These are phyloP conservation scores for Aselliscus stoliczkanus DNA, from an alignment of 2,797 vertebrate genomes.

Conservation along the genomic window DNA sequence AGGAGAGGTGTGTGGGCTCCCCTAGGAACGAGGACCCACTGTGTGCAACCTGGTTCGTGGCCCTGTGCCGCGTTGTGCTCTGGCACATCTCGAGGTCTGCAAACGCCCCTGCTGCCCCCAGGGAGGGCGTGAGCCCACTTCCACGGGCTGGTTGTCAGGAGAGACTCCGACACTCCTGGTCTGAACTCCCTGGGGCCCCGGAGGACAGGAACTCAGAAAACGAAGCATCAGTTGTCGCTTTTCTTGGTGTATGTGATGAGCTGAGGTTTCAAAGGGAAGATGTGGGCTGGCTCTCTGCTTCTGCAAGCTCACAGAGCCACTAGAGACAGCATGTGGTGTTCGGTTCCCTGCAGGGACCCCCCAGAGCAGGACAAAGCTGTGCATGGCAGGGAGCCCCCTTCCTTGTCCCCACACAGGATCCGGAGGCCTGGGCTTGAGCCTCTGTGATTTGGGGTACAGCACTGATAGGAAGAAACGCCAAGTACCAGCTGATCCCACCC, in stretches of 20 bases:
- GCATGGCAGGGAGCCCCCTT: too few relatives aligned
- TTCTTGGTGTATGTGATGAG: background rate
- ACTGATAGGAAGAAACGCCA: fast-evolving
- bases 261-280: background rate
- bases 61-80: fast-evolving
- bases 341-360: background rate
- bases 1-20: background rate
- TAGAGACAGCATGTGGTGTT: background rate
- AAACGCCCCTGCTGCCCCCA: fast-evolving
- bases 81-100: fast-evolving
- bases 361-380: background rate
- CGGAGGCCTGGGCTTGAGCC: too few relatives aligned
- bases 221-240: background rate
- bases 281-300: background rate
- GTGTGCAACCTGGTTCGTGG: fast-evolving
- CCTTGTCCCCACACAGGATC: too few relatives aligned
- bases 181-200: background rate
- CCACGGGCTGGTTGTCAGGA: fast-evolving
- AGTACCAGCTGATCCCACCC: fast-evolving
- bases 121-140: fast-evolving
- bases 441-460: background rate
- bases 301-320: background rate
- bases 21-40: background rate
- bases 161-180: background rate
- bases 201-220: background rate